Percentiles rank a stretch among this genome's conserved stretches.
These are phyloP conservation scores for Thripadectes ignobilis DNA, from an alignment of 2,797 vertebrate species.

Conservation along the genomic window DNA sequence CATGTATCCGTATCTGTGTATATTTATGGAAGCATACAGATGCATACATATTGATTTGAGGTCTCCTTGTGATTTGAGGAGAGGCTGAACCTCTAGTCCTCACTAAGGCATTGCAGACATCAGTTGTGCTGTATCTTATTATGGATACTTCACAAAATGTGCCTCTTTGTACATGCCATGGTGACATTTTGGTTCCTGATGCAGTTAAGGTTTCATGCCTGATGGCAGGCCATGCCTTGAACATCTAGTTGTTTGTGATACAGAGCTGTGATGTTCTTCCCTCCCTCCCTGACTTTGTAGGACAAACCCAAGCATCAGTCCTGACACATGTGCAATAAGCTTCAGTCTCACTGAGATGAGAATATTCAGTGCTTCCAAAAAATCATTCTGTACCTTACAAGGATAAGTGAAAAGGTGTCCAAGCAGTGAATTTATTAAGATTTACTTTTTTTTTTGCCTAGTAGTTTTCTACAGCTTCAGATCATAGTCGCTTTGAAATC, in stretches of 20 bases:
- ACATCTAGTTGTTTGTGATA: neutral
- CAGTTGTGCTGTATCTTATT: neutral
- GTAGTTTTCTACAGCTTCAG: neutral
- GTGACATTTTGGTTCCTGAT: neutral
- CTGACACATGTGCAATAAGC: neutral
- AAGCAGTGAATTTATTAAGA: constrained; percentile 50
- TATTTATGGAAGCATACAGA: neutral
- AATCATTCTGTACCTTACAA: neutral
- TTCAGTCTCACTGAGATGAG: neutral
- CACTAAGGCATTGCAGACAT: neutral
- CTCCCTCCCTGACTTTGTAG: neutral
- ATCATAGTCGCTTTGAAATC: neutral
- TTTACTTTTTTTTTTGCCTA: neutral
- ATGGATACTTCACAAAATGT: neutral
- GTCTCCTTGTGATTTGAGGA: neutral
- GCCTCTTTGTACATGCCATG: neutral
- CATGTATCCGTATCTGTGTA: neutral
- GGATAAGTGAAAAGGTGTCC: constrained; percentile 44
- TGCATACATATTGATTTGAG: neutral
- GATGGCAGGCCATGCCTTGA: neutral
- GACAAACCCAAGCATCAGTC: neutral
- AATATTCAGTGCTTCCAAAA: neutral
- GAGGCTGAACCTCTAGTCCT: neutral
- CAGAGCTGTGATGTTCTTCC: neutral
- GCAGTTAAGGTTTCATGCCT: neutral